Percentiles rank a stretch among this genome's conserved stretches.
These are phyloP conservation scores for Pantherophis guttatus DNA, from an alignment of 2,113 vertebrate species.

Conservation along the genomic window DNA sequence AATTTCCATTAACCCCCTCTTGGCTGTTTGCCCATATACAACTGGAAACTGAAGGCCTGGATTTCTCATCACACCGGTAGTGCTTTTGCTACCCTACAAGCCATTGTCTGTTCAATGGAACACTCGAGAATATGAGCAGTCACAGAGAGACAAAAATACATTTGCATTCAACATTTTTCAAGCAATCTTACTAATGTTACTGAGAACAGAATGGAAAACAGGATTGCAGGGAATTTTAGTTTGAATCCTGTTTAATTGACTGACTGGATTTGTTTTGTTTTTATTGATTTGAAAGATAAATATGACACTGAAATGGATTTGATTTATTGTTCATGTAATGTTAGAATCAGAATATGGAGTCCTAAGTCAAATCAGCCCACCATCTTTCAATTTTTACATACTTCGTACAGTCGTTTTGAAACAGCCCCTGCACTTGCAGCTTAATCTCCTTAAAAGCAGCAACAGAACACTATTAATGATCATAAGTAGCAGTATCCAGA, in stretches of 20 bases:
- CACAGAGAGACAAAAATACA: neutral
- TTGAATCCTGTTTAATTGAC: neutral
- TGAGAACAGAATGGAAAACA: neutral
- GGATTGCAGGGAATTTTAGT: neutral
- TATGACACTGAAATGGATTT: neutral
- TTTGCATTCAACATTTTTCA: neutral
- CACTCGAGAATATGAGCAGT: neutral
- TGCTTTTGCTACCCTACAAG: neutral
- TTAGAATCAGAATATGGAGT: neutral
- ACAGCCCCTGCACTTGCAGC: too few relatives aligned
- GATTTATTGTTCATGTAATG: neutral
- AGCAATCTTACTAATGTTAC: neutral
- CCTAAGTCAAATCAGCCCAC: neutral
- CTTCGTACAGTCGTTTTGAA: neutral
- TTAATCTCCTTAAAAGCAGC: neutral
- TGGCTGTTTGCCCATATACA: neutral
- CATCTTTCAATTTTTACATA: neutral
- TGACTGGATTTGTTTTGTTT: neutral
- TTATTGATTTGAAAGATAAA: neutral
- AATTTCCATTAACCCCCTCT: neutral
- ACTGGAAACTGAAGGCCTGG: neutral
- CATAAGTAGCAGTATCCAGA: neutral
- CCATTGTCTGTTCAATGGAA: neutral
- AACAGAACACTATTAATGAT: neutral
- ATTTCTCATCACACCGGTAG: neutral